A percentile compares a stretch with the other conserved stretches of the same genome.
These are phyloP conservation scores for Merluccius polli DNA, from an alignment of 2,797 vertebrate genomes.

Conservation along the genomic window DNA sequence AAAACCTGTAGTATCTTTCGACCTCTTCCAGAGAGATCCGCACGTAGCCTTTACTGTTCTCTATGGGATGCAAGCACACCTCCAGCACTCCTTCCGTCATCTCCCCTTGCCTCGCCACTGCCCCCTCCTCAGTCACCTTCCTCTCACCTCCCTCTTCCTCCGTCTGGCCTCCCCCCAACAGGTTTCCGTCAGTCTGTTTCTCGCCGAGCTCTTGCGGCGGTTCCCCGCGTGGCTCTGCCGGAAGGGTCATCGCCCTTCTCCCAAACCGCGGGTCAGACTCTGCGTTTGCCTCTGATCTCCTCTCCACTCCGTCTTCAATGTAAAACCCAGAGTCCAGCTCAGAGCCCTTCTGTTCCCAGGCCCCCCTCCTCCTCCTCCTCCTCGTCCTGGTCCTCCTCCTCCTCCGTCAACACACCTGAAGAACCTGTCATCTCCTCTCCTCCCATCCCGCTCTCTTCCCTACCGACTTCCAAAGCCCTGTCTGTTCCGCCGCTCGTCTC, in stretches of 20 bases:
- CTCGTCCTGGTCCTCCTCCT: conserved; percentile 31
- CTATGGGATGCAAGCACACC: conserved; percentile 50
- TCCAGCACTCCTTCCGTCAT: conserved; percentile 19
- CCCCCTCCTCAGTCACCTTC: conserved; percentile 8
- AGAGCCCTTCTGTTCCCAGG: conserved; percentile 9
- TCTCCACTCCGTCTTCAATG: conserved; percentile 18
- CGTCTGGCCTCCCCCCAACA: background rate
- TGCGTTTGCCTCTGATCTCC: conserved; percentile 13
- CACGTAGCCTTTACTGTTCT: conserved; percentile 49
- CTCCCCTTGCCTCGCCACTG: conserved; percentile 5
- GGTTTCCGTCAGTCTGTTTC: background rate
- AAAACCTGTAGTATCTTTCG: conserved; percentile 71
- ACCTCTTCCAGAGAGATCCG: conserved; percentile 73
- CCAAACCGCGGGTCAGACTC: conserved; percentile 8
- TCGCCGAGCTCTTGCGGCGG: background rate
- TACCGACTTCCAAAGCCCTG: background rate
- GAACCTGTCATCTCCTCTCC: conserved; percentile 34
- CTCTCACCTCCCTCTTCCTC: conserved; percentile 5
- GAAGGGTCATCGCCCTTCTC: background rate
- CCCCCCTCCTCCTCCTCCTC: conserved; percentile 34
- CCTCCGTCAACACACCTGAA: conserved; percentile 26
- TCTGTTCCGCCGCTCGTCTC: conserved; percentile 10
- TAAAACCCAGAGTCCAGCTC: conserved; percentile 44
- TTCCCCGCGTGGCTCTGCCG: background rate
- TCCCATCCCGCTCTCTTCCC: conserved; percentile 44